A percentile compares a stretch with the other conserved stretches of the same genome.
These are phyloP conservation scores for Furcifer pardalis DNA, from an alignment of 2,797 vertebrate species.

Conservation along the genomic window DNA sequence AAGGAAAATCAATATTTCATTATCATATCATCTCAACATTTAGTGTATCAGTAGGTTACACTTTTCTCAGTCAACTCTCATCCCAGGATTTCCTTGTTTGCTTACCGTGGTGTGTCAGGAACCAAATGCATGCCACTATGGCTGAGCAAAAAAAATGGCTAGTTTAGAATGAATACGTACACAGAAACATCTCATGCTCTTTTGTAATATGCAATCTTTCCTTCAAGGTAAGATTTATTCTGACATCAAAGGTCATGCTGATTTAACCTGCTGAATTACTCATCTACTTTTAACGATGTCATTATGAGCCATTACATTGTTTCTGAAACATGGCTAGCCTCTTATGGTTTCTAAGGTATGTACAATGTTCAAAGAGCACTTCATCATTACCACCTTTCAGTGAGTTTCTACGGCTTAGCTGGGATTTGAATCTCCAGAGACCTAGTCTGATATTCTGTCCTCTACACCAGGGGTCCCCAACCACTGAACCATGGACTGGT, in stretches of 20 bases:
- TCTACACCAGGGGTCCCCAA: too few species aligned
- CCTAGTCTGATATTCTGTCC: too few species aligned
- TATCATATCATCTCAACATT: not conserved
- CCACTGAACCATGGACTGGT: too few species aligned
- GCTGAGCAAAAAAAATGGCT: not conserved
- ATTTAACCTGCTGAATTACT: too few species aligned
- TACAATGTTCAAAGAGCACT: too few species aligned
- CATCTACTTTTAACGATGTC: too few species aligned
- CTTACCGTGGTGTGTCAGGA: not conserved
- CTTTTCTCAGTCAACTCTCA: not conserved
- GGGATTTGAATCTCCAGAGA: too few species aligned
- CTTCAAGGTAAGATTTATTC: not conserved
- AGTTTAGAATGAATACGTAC: not conserved
- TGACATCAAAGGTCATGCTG: not conserved
- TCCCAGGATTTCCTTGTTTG: conserved; percentile 2
- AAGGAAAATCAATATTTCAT: conserved; percentile 28
- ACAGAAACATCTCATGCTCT: not conserved
- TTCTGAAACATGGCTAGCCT: too few species aligned
- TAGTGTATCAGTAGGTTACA: not conserved
- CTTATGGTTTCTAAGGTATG: too few species aligned
- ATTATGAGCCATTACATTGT: too few species aligned
- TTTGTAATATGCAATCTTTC: not conserved
- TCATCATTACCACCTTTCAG: too few species aligned
- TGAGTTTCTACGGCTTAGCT: too few species aligned
- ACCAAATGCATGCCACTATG: not conserved